Conservation (phyloP, 2,888 invertebrate species). For the Empis livida region DNA sequence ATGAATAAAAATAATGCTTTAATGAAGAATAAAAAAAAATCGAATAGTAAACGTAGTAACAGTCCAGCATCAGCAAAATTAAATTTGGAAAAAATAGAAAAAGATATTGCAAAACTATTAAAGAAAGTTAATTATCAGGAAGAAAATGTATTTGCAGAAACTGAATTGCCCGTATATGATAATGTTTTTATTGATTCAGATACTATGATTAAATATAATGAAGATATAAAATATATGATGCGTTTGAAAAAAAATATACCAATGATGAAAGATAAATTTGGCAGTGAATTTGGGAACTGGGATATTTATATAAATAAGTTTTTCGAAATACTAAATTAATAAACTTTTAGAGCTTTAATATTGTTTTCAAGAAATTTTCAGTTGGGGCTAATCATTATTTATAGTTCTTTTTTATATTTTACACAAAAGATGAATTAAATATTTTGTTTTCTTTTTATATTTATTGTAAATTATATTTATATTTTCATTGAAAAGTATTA, state of each 20-base stretch:
- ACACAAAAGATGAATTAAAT: too few relatives aligned
- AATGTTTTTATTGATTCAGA: constrained; percentile 18
- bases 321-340: not conserved
- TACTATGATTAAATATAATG: constrained; percentile 17
- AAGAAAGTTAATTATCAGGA: constrained; percentile 12
- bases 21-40: not conserved
- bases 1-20: not conserved
- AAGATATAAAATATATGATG: constrained; percentile 19
- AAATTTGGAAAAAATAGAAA: constrained; percentile 16
- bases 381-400: too few relatives aligned
- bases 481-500: too few relatives aligned
- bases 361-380: too few relatives aligned
- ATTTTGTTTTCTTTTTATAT: too few relatives aligned
- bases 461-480: too few relatives aligned
- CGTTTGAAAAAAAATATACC: constrained; percentile 16
- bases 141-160: constrained; percentile 11
- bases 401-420: too few relatives aligned
- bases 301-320: not conserved
- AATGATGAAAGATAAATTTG: constrained; percentile 9
- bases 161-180: constrained; percentile 19
- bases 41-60: constrained; percentile 14
- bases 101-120: constrained; percentile 14
- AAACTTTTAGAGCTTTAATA: too few relatives aligned
- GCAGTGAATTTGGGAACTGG: constrained; percentile 14
- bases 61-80: constrained; percentile 10